Base-by-base conservation (phyloP, 2,888 invertebrate genomes). In the Drosophila barbarae region DNA sequence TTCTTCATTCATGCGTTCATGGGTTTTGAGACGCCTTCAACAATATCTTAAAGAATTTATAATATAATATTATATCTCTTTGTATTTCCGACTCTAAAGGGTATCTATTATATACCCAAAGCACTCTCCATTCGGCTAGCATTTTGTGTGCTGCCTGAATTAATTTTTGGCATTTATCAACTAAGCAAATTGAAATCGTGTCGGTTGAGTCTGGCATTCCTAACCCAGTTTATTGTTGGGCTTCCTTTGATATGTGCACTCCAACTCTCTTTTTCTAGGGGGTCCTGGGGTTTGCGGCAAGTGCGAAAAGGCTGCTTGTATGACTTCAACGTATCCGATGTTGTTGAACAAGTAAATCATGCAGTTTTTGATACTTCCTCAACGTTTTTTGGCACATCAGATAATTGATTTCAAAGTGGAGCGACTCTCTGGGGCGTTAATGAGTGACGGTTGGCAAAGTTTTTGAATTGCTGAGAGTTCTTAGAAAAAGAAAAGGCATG, bases 101-200 rank as follows among this genome's bases (percentile, higher is more conserved):
- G 18, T 30, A 18, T 0, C 0, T 13, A 5, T 8, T 6, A 32
- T 30, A 46, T 18, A 32, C 46, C 13, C 30, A 21, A 18, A 30
- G 18, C 30, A 30, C n/a, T 28, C 10, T 28, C 12, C 3, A 2
- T 5, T 9, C 10, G 9, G 5, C 42, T 1, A 21, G 13, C 1
- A 77, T 72, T 73, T 65, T 67, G 38, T 57, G 64, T 68, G 67
- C 67, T 52, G 56, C 67, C 59, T 74, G 77, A 82, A 82, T 84
- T 81, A 81, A 81, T 81, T 82, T 76, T 79, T 72, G 70, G 74
- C 72, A 60, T 82, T 81, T 81, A 82, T 84, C 79, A 84, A 66
- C 71, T 61, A 64, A 74, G 72, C 72, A 80, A 80, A 80, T 80
- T 80, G 79, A 80, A 83, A 80, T 83, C 80, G 77, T 83, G 80